Evolutionary conservation across 2,888 invertebrate genomes (phyloP), one percentile per base, ranked within the genome.

Genomic region (Lacanobia oleracea): DNA sequence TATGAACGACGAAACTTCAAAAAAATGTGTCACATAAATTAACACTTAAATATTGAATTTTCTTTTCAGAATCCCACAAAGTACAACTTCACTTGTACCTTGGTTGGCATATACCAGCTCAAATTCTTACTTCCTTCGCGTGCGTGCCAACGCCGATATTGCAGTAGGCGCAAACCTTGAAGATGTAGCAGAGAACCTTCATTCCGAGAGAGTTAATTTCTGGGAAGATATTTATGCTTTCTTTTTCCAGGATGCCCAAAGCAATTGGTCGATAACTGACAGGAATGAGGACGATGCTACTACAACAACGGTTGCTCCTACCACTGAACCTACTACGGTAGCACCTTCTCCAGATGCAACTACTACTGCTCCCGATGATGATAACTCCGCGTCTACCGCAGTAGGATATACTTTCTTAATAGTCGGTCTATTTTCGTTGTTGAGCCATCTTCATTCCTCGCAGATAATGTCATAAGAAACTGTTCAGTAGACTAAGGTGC

Each of bases 181-280:
- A 71, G 33, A 89, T 10, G 65, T 75, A 12, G 72, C 91, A 33
- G 71, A 77, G 63, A 86, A 93, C 75, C 95, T 96, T 23, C 88
- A 94, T 67, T 75, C 88, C 8, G 82, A 81, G 2, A 88, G 87
- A 1, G 60, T 94, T 18, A 64, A 78, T 1, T 95, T 94, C 73
- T 95, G 95, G 95, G 88, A 94, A 57, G 74, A 83, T 21, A 91
- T 95, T 69, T 95, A 95, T 79, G 79, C 79, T 16, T 81, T 89
- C 2, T 84, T 92, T 81, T 95, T 94, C 72, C 75, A 90, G n/a
- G 94, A 95, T 78, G 94, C 95, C 50, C 80, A 88, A 75, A 88
- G 93, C 54, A 91, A 67, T 66, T 95, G 94, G 93, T 9, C 27
- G 7, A 64, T 92, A 59, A 75, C 45, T 27, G 88, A 88, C 2